Evolutionary conservation across 1,140 invertebrate genomes (phyloP).

Genomic region (Coenobita brevimanus): DNA sequence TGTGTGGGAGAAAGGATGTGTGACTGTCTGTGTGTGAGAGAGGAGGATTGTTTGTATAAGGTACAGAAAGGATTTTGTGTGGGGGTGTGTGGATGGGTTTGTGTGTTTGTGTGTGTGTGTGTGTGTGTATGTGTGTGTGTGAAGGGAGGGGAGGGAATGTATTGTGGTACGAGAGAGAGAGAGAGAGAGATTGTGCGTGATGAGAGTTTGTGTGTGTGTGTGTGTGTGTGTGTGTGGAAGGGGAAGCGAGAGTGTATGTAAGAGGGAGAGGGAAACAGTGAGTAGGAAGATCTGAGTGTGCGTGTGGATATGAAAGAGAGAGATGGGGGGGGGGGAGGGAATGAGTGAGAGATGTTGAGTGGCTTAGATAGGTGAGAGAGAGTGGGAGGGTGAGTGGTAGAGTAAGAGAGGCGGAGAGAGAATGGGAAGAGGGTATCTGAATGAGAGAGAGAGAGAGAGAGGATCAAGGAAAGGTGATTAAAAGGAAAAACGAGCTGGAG

Average conservation of each 20-base stretch:
- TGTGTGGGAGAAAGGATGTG: conserved; percentile 27
- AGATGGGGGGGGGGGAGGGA: neutral
- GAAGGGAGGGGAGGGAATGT: neutral
- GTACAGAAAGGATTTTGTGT: too few species aligned
- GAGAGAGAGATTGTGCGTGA: too few species aligned
- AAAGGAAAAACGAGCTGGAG: neutral
- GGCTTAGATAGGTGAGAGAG: neutral
- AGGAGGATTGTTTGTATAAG: neutral
- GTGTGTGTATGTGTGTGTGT: neutral
- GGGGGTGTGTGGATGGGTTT: too few species aligned
- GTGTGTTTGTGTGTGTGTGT: conserved; percentile 16
- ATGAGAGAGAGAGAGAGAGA: conserved; percentile 19
- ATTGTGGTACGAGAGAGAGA: too few species aligned
- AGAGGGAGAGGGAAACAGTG: neutral
- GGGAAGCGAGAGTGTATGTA: neutral
- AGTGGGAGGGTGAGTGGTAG: neutral
- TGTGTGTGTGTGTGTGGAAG: conserved; percentile 4
- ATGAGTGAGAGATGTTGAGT: neutral
- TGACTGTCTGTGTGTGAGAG: neutral
- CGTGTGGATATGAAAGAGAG: neutral
- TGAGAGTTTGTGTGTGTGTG: conserved; percentile 38
- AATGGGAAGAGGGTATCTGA: too few species aligned
- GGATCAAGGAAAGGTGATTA: neutral
- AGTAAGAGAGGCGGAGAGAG: neutral
- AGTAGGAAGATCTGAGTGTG: conserved; percentile 25